These are phyloP conservation scores for Limanda limanda DNA, from an alignment of 2,113 vertebrate genomes.

Conservation along the genomic window DNA sequence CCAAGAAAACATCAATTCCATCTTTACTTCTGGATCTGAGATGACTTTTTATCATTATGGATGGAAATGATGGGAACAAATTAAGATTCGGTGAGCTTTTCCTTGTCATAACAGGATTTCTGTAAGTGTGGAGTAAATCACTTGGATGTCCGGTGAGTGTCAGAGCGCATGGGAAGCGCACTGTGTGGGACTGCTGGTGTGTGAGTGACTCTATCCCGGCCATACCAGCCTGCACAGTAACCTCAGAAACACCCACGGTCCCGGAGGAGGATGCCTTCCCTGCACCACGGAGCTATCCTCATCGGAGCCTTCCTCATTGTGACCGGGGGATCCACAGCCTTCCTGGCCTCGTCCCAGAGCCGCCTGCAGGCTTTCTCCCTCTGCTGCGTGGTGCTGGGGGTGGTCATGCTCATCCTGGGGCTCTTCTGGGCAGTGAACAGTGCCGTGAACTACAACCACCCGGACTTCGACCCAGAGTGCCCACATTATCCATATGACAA, in stretches of 20 bases:
- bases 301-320: slow-evolving; percentile 84
- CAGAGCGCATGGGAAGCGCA: slow-evolving; percentile 47
- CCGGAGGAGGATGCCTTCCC: slow-evolving; percentile 80
- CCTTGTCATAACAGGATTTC: slow-evolving; percentile 19
- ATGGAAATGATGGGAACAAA: slow-evolving; percentile 29
- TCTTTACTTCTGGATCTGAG: too few species aligned
- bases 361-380: slow-evolving; percentile 84
- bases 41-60: slow-evolving; percentile 7
- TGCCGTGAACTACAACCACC: slow-evolving; percentile 69
- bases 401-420: slow-evolving; percentile 84
- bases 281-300: slow-evolving; percentile 84
- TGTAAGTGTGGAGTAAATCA: slow-evolving; percentile 39
- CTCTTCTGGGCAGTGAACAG: slow-evolving; percentile 85
- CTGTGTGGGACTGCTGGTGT: slow-evolving; percentile 27
- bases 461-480: slow-evolving; percentile 71
- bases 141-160: slow-evolving; percentile 48
- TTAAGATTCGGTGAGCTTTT: slow-evolving; percentile 25
- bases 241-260: slow-evolving; percentile 31
- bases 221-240: slow-evolving; percentile 46
- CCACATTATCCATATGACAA: slow-evolving; percentile 78
- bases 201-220: slow-evolving; percentile 58
- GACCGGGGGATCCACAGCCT: slow-evolving; percentile 84
- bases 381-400: slow-evolving; percentile 85
- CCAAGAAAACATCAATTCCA: slow-evolving; percentile 4
- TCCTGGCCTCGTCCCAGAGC: slow-evolving; percentile 79